Evolutionary conservation across 2,797 vertebrate species (phyloP), one percentile per base, ranked within the genome.

Genomic region (Leptodactylus fallax): DNA sequence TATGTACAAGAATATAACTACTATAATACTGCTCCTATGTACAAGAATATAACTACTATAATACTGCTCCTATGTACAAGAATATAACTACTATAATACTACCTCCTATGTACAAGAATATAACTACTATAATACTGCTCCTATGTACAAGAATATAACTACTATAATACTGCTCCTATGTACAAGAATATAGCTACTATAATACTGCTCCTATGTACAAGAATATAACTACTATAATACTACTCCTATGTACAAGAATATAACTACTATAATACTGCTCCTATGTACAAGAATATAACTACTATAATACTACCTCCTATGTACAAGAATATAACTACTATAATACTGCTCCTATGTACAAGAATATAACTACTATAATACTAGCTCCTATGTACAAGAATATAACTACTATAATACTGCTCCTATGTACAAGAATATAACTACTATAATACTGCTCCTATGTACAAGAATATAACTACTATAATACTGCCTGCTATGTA

Each of bases 361-460:
- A 36, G 65, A 69, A 69, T 69, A 72, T 72, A 72, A 72, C 65
- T 69, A 69, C 65, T 69, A 69, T 69, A 69, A 69, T 69, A 69
- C 65, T 27, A 23, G 25, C 21, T 7, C 25, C 65, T 69, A 69
- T 69, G 16, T 69, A 69, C 65, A 69, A 16, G 65, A 36, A 69
- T 69, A 69, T 69, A 69, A 27, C 65, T 69, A 69, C 25, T 69
- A 69, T 69, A 69, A 69, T 69, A 69, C 65, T 69, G 13, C 25
- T 11, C 65, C 25, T 69, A 69, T 69, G 16, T 69, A 69, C 65
- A 69, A 36, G 65, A 69, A 69, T 69, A 69, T 69, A 69, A 69
- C 65, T 69, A 69, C 65, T 69, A 69, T 69, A 69, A 36, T 69
- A 36, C 65, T 69, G 25, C 65, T 5, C 65, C 23, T 69, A 69